A percentile compares a stretch with the other conserved stretches of the same genome.
Conservation (phyloP, 2,113 vertebrate genomes). For the Rhineura floridana region DNA sequence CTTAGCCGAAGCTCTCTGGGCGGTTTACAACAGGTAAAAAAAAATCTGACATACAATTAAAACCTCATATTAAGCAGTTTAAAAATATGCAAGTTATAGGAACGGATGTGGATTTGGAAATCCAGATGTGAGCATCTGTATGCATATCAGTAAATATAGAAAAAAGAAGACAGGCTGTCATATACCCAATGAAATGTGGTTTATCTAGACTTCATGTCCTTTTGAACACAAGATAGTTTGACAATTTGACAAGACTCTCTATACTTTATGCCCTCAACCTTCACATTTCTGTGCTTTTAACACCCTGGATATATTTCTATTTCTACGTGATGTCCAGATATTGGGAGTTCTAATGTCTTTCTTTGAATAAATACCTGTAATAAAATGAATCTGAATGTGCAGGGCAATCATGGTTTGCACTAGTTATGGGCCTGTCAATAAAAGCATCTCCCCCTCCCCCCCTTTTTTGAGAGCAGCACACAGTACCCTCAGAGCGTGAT, state of each 20-base stretch:
- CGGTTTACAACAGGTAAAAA: too few relatives aligned
- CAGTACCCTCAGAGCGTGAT: conserved; percentile 89
- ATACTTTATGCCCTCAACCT: not conserved
- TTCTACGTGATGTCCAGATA: not conserved
- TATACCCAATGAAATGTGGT: not conserved
- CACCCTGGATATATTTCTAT: not conserved
- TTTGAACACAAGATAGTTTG: too few relatives aligned
- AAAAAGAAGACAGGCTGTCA: too few relatives aligned
- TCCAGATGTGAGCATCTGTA: not conserved
- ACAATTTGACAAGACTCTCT: not conserved
- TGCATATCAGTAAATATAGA: not conserved
- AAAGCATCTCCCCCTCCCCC: not conserved
- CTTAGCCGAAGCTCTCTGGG: too few relatives aligned
- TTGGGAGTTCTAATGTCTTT: not conserved
- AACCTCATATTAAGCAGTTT: too few relatives aligned
- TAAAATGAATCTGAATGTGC: not conserved
- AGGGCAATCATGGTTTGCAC: not conserved
- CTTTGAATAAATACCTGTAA: not conserved
- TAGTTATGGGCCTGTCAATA: not conserved
- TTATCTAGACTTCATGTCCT: not conserved
- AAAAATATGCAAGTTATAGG: conserved; percentile 33
- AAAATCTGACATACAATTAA: too few relatives aligned
- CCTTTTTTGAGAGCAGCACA: conserved; percentile 91
- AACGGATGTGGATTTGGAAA: not conserved
- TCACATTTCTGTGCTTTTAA: not conserved